Percentiles rank a stretch among this genome's conserved stretches.
Conservation (phyloP, 2,888 invertebrate species). For the Linnaemya tessellans region DNA sequence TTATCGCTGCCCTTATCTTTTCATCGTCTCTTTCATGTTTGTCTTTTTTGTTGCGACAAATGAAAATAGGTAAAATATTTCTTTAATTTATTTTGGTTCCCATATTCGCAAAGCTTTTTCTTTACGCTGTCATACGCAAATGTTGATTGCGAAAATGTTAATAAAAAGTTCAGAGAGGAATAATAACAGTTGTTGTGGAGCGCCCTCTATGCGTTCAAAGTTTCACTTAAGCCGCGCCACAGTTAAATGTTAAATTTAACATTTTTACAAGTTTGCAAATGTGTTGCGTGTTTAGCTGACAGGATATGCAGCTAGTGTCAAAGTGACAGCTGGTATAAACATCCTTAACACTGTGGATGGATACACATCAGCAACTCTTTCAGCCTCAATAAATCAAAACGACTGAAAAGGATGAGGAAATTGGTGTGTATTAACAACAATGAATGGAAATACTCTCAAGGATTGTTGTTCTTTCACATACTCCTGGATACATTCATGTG, state of each 20-base stretch:
- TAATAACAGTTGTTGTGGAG: conserved; percentile 10
- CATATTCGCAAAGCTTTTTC: conserved; percentile 64
- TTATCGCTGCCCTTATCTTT: conserved; percentile 49
- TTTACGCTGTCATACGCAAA: conserved; percentile 8
- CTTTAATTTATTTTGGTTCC: conserved; percentile 63
- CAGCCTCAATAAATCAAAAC: background rate
- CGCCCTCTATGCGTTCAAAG: conserved; percentile 50
- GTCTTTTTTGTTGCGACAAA: conserved; percentile 68
- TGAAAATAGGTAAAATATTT: conserved; percentile 67
- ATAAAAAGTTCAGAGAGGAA: conserved; percentile 13
- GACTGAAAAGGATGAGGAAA: conserved; percentile 23
- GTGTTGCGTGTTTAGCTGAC: background rate
- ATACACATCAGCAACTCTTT: conserved; percentile 1
- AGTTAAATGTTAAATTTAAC: conserved; percentile 7
- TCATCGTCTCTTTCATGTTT: conserved; percentile 48
- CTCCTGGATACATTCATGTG: conserved; percentile 2
- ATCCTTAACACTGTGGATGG: conserved; percentile 27
- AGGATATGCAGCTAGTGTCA: conserved; percentile 50
- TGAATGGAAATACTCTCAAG: conserved; percentile 66
- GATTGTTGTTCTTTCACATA: conserved; percentile 44
- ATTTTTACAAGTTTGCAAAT: conserved; percentile 5
- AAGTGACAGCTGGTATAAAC: conserved; percentile 52
- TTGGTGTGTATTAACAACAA: conserved; percentile 42
- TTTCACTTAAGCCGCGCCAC: background rate
- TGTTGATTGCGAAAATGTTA: conserved; percentile 26